Base-by-base conservation (phyloP, 2,113 vertebrate genomes). In the Trematocara zebra region DNA sequence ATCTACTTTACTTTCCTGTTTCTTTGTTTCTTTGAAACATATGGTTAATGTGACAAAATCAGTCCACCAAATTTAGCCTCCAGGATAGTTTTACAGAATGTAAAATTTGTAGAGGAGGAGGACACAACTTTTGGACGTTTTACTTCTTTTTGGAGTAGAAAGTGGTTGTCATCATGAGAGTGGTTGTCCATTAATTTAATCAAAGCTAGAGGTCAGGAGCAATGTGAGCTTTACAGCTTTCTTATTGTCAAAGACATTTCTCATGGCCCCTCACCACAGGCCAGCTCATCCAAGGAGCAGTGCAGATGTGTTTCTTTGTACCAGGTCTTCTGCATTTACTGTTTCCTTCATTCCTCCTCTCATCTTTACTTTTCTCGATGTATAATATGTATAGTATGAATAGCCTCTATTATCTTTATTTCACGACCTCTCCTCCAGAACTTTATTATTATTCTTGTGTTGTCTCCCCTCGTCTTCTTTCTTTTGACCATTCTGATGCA, bases 361-460 rank as follows among this genome's bases (percentile, higher is more conserved):
- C 17, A 26, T 61, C 8, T 11, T 31, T 78, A 9, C 8, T 74
- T 28, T 81, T 26, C n/a, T 49, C 6, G 7, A 6, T 11, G 28
- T 23, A 15, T 17, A 79, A n/a, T 31, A 12, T 31, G 6, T n/a
- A 17, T 33, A 80, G 53, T 14, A 82, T 47, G 18, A 64, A 17
- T 54, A 33, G 3, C 79, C 56, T 54, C 64, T 72, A 26, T 33
- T 37, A 28, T 4, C 33, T 84, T 81, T 15, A 82, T 85, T 86
- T 23, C 42, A 26, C 4, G 18, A 74, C 76, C 9, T 81, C 20
- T 23, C 18, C 47, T 61, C 40, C 17, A 87, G 26, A 83, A 52
- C 7, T 87, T 83, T 53, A 69, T 79, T 83, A 80, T 79, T 83
- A 72, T 35, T 67, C 91, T 89, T n/a, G 33, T 67, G 81, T 52